Percentiles rank a stretch among this genome's conserved stretches.
phyloP scores from a whole-genome alignment of 2,113 vertebrate species.

The Leucopsar rothschildi region DNA sequence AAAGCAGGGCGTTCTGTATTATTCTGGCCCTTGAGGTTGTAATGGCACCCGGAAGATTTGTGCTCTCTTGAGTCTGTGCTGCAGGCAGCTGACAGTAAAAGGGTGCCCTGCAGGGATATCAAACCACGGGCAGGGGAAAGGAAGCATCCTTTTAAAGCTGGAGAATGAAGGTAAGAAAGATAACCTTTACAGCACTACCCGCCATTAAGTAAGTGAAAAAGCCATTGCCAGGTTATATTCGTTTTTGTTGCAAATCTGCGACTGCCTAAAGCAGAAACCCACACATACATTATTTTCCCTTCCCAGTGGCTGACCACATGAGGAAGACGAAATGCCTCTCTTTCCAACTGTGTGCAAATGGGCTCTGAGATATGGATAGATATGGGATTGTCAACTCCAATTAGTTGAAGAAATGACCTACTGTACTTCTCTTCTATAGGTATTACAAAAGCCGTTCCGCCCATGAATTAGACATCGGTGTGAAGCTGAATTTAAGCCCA shows the following conservation, averaged over 20 bases:
- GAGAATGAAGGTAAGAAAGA: neutral
- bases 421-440: conserved; percentile 51
- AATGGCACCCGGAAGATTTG: neutral
- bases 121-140: neutral
- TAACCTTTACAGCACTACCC: neutral
- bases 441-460: conserved; percentile 34
- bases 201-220: neutral
- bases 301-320: neutral
- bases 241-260: neutral
- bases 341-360: neutral
- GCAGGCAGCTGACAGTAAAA: neutral
- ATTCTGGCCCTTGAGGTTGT: neutral
- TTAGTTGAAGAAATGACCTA: conserved; percentile 32
- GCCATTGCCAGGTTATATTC: neutral
- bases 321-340: neutral
- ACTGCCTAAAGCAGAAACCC: neutral
- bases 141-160: neutral
- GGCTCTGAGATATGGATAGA: conserved; percentile 29
- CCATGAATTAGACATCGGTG: conserved; percentile 45
- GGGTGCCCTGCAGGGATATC: neutral
- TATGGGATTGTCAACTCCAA: conserved; percentile 22
- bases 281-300: neutral
- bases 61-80: neutral
- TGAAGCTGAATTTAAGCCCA: conserved; percentile 61
- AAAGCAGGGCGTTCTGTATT: neutral